Conservation (phyloP, 2,888 invertebrate genomes). For the Metopia argyrocephala region DNA sequence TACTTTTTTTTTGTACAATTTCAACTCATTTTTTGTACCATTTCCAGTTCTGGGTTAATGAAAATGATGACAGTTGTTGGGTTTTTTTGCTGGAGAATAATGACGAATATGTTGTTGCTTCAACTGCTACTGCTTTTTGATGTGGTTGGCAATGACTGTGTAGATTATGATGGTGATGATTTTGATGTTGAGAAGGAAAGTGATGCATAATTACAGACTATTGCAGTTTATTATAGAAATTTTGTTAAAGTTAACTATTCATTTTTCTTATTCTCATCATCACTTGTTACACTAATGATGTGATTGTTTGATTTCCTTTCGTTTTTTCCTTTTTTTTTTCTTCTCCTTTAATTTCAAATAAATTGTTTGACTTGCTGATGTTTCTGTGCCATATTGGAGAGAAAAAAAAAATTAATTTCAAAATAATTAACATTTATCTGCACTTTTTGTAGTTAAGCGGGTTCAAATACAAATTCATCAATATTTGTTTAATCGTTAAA, state of each 20-base stretch:
- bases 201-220: conserved; percentile 56
- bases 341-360: background rate
- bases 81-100: conserved; percentile 23
- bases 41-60: conserved; percentile 62
- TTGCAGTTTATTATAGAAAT: conserved; percentile 49
- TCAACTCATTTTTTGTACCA: conserved; percentile 2
- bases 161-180: conserved; percentile 38
- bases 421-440: conserved; percentile 35
- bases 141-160: background rate
- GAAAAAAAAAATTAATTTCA: no score
- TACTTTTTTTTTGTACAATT: conserved; percentile 11
- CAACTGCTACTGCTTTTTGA: background rate
- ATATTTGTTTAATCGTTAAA: no score
- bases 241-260: conserved; percentile 34
- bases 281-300: conserved; percentile 56
- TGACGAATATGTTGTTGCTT: background rate
- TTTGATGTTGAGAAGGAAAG: conserved; percentile 60
- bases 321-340: background rate
- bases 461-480: no score
- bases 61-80: conserved; percentile 63
- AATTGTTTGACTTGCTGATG: conserved; percentile 41
- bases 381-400: conserved; percentile 27
- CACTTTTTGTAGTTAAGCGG: conserved; percentile 10
- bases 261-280: conserved; percentile 25
- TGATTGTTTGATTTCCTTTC: conserved; percentile 1